Evolutionary conservation across 2,797 vertebrate genomes (phyloP).

Genomic region (Cottoperca gobio): DNA sequence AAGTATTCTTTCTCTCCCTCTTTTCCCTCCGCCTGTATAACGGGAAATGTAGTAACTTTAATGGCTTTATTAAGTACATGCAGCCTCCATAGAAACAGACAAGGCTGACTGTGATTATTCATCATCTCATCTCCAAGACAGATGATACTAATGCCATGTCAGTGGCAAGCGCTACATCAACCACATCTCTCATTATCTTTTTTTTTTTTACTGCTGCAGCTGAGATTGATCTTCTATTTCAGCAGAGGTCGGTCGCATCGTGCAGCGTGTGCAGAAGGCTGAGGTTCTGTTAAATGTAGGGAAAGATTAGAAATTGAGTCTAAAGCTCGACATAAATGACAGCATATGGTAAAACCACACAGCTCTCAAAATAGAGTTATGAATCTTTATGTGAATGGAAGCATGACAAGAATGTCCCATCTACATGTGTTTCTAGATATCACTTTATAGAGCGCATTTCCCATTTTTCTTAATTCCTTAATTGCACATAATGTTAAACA

Average conservation of each 20-base stretch:
- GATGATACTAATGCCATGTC: slow-evolving; percentile 42
- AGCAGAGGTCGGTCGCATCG: slow-evolving; percentile 11
- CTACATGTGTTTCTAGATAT: background rate
- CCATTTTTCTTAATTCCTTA: background rate
- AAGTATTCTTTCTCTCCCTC: background rate
- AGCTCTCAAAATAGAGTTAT: slow-evolving; percentile 51
- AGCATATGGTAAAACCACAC: slow-evolving; percentile 58
- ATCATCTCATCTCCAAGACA: slow-evolving; percentile 46
- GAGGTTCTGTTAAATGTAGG: slow-evolving; percentile 46
- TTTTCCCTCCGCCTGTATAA: background rate
- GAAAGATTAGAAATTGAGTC: slow-evolving; percentile 39
- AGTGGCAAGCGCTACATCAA: slow-evolving; percentile 21
- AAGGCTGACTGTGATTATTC: slow-evolving; percentile 33
- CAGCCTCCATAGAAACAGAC: slow-evolving; percentile 15
- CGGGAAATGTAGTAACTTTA: slow-evolving; percentile 9
- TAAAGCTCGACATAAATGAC: slow-evolving; percentile 53
- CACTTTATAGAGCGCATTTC: background rate
- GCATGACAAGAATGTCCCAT: slow-evolving; percentile 46
- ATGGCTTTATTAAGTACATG: background rate
- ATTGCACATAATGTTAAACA: background rate
- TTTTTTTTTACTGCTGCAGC: slow-evolving; percentile 3
- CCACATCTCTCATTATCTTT: slow-evolving; percentile 52
- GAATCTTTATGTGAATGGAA: slow-evolving; percentile 27
- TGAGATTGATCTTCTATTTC: slow-evolving; percentile 39
- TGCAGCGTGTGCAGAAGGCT: slow-evolving; percentile 3